Evolutionary conservation across 2,113 vertebrate species (phyloP).

Genomic region (Chroicocephalus ridibundus): DNA sequence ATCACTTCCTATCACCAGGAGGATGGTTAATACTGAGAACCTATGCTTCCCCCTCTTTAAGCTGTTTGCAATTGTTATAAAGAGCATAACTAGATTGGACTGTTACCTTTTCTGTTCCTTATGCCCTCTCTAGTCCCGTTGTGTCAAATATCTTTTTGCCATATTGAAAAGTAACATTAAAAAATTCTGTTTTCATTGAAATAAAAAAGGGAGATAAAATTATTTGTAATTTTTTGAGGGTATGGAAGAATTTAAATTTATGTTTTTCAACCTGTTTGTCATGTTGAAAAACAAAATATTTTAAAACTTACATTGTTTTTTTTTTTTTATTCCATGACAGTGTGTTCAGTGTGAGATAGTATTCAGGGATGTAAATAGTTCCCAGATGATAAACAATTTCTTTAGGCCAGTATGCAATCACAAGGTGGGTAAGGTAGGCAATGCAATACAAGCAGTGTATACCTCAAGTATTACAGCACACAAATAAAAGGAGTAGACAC

Average conservation of each 20-base stretch:
- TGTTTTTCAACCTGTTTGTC: neutral
- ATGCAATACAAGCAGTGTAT: neutral
- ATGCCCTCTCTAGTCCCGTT: neutral
- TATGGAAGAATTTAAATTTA: neutral
- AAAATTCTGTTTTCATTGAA: neutral
- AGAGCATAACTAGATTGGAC: neutral
- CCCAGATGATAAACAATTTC: neutral
- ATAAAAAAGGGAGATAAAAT: neutral
- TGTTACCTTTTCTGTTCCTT: neutral
- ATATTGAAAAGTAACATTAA: neutral
- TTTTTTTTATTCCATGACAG: neutral
- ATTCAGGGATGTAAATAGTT: neutral
- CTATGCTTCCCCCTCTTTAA: neutral
- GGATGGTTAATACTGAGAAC: neutral
- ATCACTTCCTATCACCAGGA: neutral
- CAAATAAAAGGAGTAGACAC: neutral
- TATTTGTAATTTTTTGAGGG: neutral
- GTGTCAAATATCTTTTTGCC: neutral
- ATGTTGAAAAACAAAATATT: neutral
- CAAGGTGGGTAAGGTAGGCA: neutral
- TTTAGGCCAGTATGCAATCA: neutral
- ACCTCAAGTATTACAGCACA: neutral
- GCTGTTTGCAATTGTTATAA: neutral
- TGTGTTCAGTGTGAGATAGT: neutral
- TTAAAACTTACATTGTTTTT: accelerated